Percentiles rank a stretch among this genome's conserved stretches.
These are phyloP conservation scores for Steromphala cineraria DNA, from an alignment of 2,888 invertebrate genomes.

Conservation along the genomic window DNA sequence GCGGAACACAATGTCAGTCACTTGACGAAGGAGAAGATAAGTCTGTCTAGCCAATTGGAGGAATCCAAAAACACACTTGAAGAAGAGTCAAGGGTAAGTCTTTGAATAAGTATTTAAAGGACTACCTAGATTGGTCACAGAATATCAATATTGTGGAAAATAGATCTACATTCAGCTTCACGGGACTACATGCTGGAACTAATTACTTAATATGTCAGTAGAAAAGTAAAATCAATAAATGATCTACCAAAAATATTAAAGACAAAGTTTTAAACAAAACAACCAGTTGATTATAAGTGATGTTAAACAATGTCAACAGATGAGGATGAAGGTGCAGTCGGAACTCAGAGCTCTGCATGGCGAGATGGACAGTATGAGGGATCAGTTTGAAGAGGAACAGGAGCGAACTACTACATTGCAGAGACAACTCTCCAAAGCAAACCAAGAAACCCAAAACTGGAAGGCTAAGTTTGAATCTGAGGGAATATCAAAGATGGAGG, in stretches of 20 bases:
- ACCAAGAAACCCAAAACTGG: conserved; percentile 97
- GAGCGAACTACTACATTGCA: conserved; percentile 98
- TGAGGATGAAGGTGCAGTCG: conserved; percentile 69
- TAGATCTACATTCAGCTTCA: no score
- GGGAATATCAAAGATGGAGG: conserved; percentile 78
- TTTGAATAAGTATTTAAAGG: conserved; percentile 74
- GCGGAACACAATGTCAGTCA: conserved; percentile 97
- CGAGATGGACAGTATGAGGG: conserved; percentile 98
- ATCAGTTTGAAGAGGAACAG: conserved; percentile 98
- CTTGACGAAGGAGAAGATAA: conserved; percentile 92
- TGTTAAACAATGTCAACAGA: conserved; percentile 54
- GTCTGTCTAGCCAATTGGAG: conserved; percentile 95
- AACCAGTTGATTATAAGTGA: no score
- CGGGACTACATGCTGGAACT: no score
- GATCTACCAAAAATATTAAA: no score
- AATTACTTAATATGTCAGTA: no score
- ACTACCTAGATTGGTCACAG: no score
- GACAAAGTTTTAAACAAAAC: no score
- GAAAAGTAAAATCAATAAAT: no score
- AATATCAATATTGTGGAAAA: no score
- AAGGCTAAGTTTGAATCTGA: conserved; percentile 97
- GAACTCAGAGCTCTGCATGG: conserved; percentile 99
- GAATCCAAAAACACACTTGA: conserved; percentile 98
- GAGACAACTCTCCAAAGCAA: conserved; percentile 98
- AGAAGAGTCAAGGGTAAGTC: conserved; percentile 84